phyloP scores from a whole-genome alignment of 2,797 vertebrate species.

The Chelon labrosus region DNA sequence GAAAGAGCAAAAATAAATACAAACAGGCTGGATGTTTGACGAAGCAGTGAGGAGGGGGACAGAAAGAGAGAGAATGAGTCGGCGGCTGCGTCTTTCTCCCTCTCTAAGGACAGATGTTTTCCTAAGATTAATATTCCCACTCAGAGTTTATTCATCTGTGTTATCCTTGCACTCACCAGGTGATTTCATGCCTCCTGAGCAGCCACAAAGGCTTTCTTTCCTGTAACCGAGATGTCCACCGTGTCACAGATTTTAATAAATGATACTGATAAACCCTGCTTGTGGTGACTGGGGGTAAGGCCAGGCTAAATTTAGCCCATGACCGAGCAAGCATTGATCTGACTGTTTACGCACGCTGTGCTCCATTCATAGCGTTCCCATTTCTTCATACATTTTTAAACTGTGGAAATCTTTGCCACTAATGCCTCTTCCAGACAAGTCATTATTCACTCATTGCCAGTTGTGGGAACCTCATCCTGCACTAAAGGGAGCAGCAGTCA shows the following conservation, averaged over 20 bases:
- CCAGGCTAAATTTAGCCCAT: constrained; percentile 55
- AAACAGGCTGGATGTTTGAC: constrained; percentile 46
- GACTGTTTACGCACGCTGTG: constrained; percentile 36
- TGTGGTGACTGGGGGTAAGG: constrained; percentile 21
- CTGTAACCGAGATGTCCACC: constrained; percentile 41
- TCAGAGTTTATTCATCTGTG: constrained; percentile 70
- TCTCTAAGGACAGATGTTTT: constrained; percentile 72
- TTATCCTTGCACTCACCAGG: constrained; percentile 65
- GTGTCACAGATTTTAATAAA: constrained; percentile 74
- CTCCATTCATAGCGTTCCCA: constrained; percentile 53
- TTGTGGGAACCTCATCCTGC: constrained; percentile 18
- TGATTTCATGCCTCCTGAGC: constrained; percentile 77
- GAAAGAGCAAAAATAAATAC: constrained; percentile 54
- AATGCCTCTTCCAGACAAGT: constrained; percentile 20
- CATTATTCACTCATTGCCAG: constrained; percentile 42
- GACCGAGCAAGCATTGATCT: constrained; percentile 41
- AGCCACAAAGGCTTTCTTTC: constrained; percentile 52
- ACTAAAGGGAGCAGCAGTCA: constrained; percentile 28
- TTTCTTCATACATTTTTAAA: constrained; percentile 72
- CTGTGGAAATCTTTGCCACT: constrained; percentile 59
- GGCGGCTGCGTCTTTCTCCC: constrained; percentile 38
- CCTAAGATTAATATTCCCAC: constrained; percentile 74
- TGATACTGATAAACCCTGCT: constrained; percentile 57
- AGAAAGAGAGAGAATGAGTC: constrained; percentile 64
- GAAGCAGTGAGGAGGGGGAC: constrained; percentile 42